Evolutionary conservation across 2,797 vertebrate species (phyloP).

Genomic region (Synaphobranchus kaupii): DNA sequence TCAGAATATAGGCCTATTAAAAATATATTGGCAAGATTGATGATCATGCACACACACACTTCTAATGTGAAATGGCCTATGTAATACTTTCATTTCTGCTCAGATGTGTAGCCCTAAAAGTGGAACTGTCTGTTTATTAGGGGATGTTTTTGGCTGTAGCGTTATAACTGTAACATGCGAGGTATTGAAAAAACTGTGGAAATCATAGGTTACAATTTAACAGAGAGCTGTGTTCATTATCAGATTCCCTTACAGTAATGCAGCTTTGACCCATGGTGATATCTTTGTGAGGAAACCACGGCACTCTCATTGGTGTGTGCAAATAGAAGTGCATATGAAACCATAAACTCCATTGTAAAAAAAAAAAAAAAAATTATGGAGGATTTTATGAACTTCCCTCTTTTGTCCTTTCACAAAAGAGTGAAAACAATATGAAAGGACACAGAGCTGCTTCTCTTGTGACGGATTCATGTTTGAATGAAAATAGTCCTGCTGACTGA

Average conservation of each 20-base stretch:
- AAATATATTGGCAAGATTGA: background rate
- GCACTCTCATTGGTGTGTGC: background rate
- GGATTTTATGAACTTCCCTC: background rate
- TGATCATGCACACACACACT: background rate
- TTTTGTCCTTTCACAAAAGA: conserved; percentile 1
- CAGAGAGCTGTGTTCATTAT: background rate
- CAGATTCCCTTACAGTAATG: background rate
- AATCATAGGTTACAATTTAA: background rate
- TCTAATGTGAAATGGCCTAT: background rate
- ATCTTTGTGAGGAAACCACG: background rate
- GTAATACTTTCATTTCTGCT: background rate
- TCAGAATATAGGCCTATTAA: background rate
- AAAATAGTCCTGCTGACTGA: background rate
- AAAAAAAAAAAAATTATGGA: background rate
- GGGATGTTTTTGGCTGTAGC: background rate
- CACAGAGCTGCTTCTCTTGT: background rate
- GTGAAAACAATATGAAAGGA: background rate
- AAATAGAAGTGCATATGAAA: background rate
- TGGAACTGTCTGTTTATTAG: background rate
- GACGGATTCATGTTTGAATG: background rate
- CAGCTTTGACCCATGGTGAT: background rate
- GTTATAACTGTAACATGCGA: background rate
- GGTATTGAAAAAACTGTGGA: background rate
- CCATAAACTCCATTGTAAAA: background rate
- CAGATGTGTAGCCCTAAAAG: background rate